Base-by-base conservation (phyloP, 2,888 invertebrate genomes). In the Caenorhabditis sp. region DNA sequence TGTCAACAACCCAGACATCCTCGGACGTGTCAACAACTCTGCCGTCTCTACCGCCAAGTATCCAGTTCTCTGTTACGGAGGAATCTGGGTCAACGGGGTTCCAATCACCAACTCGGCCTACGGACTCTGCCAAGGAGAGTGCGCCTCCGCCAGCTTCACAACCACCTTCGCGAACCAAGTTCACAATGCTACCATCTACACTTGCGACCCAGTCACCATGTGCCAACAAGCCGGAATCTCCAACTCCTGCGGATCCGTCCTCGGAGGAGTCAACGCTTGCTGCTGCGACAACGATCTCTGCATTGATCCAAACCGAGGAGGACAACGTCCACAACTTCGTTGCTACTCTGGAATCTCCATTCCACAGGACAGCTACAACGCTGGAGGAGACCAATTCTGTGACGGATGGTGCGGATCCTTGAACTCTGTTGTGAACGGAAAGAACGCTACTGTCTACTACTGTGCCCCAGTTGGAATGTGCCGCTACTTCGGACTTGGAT, bases 341-440 rank as follows among this genome's bases (percentile, higher is more conserved):
- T 86, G 86, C 76, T 86, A 82, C 59, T 66, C 86, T 51, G 86
- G 86, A 80, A 35, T 86, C 63, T 87, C 85, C 28, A 79, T 87
- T 35, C 76, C 80, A 66, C 76, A 76, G 19, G 87, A 85, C 72
- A 72, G 58, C 68, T 82, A 80, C 77, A 79, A 85, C 68, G 12
- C 64, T n/a, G 87, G 87, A 82, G 87, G 87, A 68, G 87, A 85
- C 38, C 84, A 84, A 72, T n/a, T 74, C 41, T 87, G 87, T 49
- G 84, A 87, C 58, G 87, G 87, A 80, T 85, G 85, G 87, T 87
- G 87, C 63, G 85, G 76, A 56, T 80, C 80, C 19, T 63, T 87
- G 28, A 80, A 64, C 56, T 82, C 87, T 31, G 61, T 63, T 19
- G 74, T 87, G 64, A 85, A 85, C 79, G 74, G 77, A 76, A 87